Percentiles rank a stretch among this genome's conserved stretches.
Conservation (phyloP, 2,113 vertebrate genomes). For the Dipodomys spectabilis region DNA sequence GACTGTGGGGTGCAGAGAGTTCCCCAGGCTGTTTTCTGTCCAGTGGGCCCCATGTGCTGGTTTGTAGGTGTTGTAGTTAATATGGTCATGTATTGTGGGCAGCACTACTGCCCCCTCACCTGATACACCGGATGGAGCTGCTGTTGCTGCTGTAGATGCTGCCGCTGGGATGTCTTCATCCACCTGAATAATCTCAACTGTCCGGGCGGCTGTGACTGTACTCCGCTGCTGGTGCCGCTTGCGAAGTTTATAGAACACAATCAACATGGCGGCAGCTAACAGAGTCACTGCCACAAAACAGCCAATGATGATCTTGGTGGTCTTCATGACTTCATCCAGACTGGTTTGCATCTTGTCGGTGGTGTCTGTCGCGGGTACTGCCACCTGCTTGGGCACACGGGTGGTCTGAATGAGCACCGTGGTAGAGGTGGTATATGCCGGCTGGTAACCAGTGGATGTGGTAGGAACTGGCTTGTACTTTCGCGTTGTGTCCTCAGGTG, state of each 20-base stretch:
- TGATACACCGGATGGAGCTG: conserved; percentile 88
- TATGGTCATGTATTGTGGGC: conserved; percentile 93
- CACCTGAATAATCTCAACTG: conserved; percentile 97
- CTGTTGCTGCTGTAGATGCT: conserved; percentile 68
- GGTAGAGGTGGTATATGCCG: conserved; percentile 96
- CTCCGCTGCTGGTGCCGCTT: conserved; percentile 98
- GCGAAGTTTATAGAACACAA: conserved; percentile 98
- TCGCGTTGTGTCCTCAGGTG: conserved; percentile 91
- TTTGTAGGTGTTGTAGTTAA: conserved; percentile 97
- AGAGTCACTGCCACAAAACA: conserved; percentile 98
- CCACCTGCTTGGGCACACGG: conserved; percentile 92
- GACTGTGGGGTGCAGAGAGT: conserved; percentile 94
- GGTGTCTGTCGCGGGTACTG: conserved; percentile 89
- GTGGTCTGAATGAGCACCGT: conserved; percentile 95
- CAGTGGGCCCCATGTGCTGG: conserved; percentile 94
- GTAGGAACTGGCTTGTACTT: conserved; percentile 95
- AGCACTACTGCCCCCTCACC: conserved; percentile 93
- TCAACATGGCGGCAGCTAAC: conserved; percentile 96
- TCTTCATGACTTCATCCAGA: conserved; percentile 98
- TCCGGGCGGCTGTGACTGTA: conserved; percentile 94
- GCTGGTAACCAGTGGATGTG: conserved; percentile 95
- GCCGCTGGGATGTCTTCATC: conserved; percentile 92
- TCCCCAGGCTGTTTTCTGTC: conserved; percentile 96
- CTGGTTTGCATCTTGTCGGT: conserved; percentile 92
- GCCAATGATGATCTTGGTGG: conserved; percentile 99